Evolutionary conservation across 2,888 invertebrate species (phyloP).

Genomic region (Pantelozetes paolii): DNA sequence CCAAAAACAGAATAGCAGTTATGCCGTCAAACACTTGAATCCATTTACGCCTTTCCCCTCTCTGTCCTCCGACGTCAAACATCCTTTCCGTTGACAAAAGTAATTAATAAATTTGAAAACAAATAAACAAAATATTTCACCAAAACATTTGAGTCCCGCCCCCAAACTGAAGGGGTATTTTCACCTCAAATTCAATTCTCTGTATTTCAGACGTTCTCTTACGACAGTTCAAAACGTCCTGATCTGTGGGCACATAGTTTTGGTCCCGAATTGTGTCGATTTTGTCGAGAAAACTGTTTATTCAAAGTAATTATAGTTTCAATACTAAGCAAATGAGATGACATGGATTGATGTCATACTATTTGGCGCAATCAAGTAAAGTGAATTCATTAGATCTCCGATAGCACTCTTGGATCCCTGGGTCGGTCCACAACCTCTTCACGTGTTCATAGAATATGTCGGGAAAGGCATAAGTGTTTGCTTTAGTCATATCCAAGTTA

Average conservation of each 20-base stretch:
- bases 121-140: constrained; percentile 40
- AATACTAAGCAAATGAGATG: too few species aligned
- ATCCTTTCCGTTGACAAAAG: constrained; percentile 55
- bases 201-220: constrained; percentile 69
- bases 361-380: constrained; percentile 73
- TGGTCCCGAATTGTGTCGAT: constrained; percentile 62
- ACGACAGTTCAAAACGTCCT: constrained; percentile 70
- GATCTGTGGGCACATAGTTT: constrained; percentile 66
- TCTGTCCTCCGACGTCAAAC: constrained; percentile 79
- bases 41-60: constrained; percentile 77
- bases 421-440: constrained; percentile 65
- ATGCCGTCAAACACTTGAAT: constrained; percentile 78
- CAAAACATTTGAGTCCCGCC: constrained; percentile 68
- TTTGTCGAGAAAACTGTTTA: constrained; percentile 67
- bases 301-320: not conserved
- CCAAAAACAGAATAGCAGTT: constrained; percentile 72
- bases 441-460: constrained; percentile 71
- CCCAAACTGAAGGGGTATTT: constrained; percentile 66
- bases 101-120: not conserved
- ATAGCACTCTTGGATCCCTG: constrained; percentile 66
- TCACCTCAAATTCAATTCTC: constrained; percentile 68
- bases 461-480: constrained; percentile 44
- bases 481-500: constrained; percentile 45
- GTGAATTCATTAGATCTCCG: constrained; percentile 70
- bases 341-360: constrained; percentile 60